Percentiles rank a stretch among this genome's conserved stretches.
phyloP scores from a whole-genome alignment of 64 coral and sea anemone genomes.

The Pachyseris speciosa region DNA sequence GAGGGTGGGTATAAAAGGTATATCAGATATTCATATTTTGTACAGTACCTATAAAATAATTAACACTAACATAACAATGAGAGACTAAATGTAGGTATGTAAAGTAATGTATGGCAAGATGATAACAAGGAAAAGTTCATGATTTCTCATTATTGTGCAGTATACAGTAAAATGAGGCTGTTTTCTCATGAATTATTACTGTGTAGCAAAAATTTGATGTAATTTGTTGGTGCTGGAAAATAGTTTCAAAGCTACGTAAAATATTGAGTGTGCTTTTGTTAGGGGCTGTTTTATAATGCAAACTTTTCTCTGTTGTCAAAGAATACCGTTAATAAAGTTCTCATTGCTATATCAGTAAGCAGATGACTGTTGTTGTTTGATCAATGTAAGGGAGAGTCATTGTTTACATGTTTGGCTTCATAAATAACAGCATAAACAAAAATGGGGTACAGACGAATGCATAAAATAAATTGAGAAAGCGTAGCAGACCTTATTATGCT shows the following conservation, averaged over 20 bases:
- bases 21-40: constrained; percentile 38
- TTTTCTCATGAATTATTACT: background rate
- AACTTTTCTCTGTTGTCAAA: constrained; percentile 25
- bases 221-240: background rate
- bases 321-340: constrained; percentile 31
- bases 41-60: constrained; percentile 53
- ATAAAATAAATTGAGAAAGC: too few relatives aligned
- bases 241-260: background rate
- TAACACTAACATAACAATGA: constrained; percentile 4
- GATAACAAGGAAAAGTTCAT: constrained; percentile 13
- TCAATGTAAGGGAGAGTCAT: too few relatives aligned
- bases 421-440: too few relatives aligned
- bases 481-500: too few relatives aligned
- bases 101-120: constrained; percentile 1
- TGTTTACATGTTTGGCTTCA: too few relatives aligned
- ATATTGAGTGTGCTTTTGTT: background rate
- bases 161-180: constrained; percentile 17
- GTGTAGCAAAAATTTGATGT: background rate
- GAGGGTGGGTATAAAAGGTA: constrained; percentile 19
- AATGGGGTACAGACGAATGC: too few relatives aligned
- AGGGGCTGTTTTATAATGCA: constrained; percentile 16
- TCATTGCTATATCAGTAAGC: constrained; percentile 40
- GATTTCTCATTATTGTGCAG: background rate
- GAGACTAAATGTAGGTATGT: background rate
- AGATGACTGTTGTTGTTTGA: background rate